Evolutionary conservation across 2,888 invertebrate genomes (phyloP), one percentile per base, ranked within the genome.

Genomic region (Latheticus oryzae): DNA sequence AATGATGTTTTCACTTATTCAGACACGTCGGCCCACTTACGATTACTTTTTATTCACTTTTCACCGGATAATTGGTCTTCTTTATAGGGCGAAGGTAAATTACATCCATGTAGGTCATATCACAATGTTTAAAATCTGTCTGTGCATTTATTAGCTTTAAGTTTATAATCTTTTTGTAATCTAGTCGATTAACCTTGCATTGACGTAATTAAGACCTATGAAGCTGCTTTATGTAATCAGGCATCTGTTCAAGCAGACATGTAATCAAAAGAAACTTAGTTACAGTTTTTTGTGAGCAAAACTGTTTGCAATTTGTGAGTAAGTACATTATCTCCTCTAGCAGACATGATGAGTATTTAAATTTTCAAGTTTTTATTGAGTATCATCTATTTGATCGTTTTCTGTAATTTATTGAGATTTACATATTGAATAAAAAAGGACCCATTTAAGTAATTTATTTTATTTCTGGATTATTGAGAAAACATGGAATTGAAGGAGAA

Each of bases 1-100:
- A 42, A 42, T 40, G 42, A 33, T 35, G 52, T 23, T 52, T 52
- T 52, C 42, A 52, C 50, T 50, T 50, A 50, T 50, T 50, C 38
- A 38, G 50, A 50, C 50, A 28, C 26, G 30, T 50, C 28, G 50
- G 50, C 50, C 50, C 50, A 50, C 50, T 38, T 50, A 37, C 37
- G 30, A 26, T 13, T 9, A 19, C 50, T 50, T 50, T 50, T 50
- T 50, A 23, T 38, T 35, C 50, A 24, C 37, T 50, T 50, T 50
- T 50, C 50, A 38, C 50, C 28, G 19, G 24, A 37, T 50, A 50
- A 50, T 50, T 50, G 50, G 50, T 30, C 38, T 21, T 37, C 37
- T 50, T 50, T 50, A 48, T 33, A 11, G 50, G 50, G 11, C 19
- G 32, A 37, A 50, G 26, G 50, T 35, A 38, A 50, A 40, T 52